Percentiles rank a stretch among this genome's conserved stretches.
Conservation (phyloP, 2,113 vertebrate species). For the Oenanthe melanoleuca region DNA sequence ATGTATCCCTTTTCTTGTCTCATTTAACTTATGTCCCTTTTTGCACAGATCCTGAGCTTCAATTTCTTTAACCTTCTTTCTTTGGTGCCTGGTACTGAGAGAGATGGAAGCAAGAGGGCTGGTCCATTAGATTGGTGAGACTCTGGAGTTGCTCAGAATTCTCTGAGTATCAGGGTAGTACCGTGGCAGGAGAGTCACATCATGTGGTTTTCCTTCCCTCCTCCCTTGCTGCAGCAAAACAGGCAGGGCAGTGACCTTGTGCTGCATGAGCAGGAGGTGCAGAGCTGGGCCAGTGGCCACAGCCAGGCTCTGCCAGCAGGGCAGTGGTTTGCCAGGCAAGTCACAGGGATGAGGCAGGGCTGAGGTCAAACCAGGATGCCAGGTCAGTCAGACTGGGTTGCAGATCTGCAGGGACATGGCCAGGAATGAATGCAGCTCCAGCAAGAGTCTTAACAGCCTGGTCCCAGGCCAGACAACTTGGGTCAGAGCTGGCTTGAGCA, state of each 20-base stretch:
- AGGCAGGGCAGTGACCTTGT: neutral
- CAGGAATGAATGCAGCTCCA: fast-evolving
- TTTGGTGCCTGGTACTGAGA: neutral
- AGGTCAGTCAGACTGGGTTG: neutral
- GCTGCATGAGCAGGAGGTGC: fast-evolving
- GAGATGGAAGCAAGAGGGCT: neutral
- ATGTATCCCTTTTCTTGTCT: neutral
- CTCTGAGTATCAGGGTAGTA: neutral
- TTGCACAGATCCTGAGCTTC: neutral
- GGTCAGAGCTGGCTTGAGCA: neutral
- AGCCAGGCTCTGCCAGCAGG: neutral
- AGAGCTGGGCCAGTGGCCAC: neutral
- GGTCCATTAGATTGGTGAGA: neutral
- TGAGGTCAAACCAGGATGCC: neutral
- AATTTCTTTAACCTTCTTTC: neutral
- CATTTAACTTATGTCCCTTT: neutral
- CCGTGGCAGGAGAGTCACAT: neutral
- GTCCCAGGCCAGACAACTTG: neutral
- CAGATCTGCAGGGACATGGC: neutral
- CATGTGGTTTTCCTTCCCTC: neutral
- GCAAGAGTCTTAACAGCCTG: neutral
- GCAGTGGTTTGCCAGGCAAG: neutral
- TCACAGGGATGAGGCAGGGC: neutral
- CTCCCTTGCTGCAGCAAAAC: fast-evolving
- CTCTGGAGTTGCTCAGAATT: neutral